Conservation (phyloP, 2,113 vertebrate genomes). For the Camelus dromedarius region DNA sequence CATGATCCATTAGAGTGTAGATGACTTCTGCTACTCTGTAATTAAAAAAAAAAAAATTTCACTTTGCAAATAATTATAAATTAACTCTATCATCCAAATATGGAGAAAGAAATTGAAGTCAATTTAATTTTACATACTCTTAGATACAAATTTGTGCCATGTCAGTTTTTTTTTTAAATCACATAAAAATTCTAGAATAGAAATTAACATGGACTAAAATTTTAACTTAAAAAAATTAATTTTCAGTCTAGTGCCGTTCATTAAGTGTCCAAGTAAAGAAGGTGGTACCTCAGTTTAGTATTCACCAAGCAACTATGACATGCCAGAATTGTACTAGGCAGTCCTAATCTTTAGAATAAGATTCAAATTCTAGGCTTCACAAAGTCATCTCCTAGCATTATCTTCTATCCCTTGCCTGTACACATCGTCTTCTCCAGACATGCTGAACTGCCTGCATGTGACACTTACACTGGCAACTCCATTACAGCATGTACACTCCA, state of each 20-base stretch:
- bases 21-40: background rate
- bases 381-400: background rate
- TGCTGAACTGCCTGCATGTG: background rate
- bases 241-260: background rate
- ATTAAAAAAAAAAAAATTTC: background rate
- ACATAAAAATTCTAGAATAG: conserved; percentile 4
- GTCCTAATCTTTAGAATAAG: background rate
- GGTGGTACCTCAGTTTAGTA: background rate
- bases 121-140: background rate
- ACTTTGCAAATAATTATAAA: conserved; percentile 31
- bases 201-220: background rate
- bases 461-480: background rate
- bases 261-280: background rate
- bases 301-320: background rate
- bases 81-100: background rate
- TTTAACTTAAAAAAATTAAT: conserved; percentile 23
- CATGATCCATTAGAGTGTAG: background rate
- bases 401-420: background rate
- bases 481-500: rapidly evolving
- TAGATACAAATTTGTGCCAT: background rate
- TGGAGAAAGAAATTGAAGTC: background rate
- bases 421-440: background rate
- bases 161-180: background rate
- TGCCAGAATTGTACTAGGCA: background rate
- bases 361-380: background rate